Conservation (phyloP, 2,888 invertebrate species). For the Protodeltote pygarga region DNA sequence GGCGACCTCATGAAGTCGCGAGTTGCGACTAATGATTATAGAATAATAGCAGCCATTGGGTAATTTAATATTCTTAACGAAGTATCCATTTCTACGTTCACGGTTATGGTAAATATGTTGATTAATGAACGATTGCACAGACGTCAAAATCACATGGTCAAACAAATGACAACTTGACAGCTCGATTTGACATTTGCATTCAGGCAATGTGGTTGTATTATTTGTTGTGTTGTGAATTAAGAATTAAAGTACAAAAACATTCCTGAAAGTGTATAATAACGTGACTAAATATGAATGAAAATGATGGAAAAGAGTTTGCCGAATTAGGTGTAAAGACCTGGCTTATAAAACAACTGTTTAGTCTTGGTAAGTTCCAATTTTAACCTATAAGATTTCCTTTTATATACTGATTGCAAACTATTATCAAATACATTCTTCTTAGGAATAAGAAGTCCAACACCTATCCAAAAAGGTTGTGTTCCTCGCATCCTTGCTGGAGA, state of each 20-base stretch:
- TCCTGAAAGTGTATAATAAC: neutral
- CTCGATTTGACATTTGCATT: constrained; percentile 5
- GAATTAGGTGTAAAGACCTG: constrained; percentile 90
- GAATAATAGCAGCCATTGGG: too few relatives aligned
- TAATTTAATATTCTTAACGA: too few relatives aligned
- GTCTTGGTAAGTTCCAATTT: constrained; percentile 86
- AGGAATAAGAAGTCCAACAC: constrained; percentile 93
- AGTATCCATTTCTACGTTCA: neutral
- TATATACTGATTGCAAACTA: constrained; percentile 2
- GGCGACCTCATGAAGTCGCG: too few relatives aligned
- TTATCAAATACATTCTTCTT: too few relatives aligned
- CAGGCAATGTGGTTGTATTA: constrained; percentile 10
- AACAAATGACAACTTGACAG: neutral
- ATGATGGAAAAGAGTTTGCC: constrained; percentile 83
- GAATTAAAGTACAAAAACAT: neutral
- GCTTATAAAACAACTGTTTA: constrained; percentile 90
- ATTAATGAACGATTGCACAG: constrained; percentile 3
- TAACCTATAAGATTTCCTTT: neutral
- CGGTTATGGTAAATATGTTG: neutral
- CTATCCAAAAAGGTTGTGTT: constrained; percentile 94
- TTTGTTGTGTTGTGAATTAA: too few relatives aligned
- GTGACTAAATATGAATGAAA: constrained; percentile 66
- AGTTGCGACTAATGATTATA: too few relatives aligned
- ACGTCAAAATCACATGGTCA: constrained; percentile 18
- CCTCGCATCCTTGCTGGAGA: constrained; percentile 91